phyloP scores from a whole-genome alignment of 2,888 invertebrate genomes.

The Aethes cnicana region DNA sequence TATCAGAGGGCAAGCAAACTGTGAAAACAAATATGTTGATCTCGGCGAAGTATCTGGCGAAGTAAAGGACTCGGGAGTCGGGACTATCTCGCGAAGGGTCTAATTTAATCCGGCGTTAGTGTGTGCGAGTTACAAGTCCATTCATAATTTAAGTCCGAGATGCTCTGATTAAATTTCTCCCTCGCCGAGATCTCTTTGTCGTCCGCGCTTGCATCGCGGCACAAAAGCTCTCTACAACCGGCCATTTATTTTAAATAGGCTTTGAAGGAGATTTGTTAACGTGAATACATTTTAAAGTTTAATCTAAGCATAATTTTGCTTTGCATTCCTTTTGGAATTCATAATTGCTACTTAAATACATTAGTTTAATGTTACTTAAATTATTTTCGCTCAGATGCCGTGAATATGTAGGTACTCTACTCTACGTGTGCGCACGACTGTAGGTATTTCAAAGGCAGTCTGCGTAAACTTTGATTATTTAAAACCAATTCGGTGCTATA shows the following conservation, averaged over 20 bases:
- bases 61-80: not conserved
- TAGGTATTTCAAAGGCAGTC: constrained; percentile 11
- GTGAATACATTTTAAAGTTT: constrained; percentile 17
- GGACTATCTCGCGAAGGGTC: constrained; percentile 6
- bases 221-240: constrained; percentile 56
- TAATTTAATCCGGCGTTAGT: constrained; percentile 18
- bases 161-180: constrained; percentile 63
- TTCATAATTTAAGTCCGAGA: constrained; percentile 55
- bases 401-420: too few relatives aligned
- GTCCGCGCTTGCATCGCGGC: constrained; percentile 49
- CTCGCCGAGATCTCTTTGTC: constrained; percentile 54
- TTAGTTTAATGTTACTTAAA: too few relatives aligned
- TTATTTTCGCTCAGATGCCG: too few relatives aligned
- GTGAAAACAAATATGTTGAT: constrained; percentile 37
- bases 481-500: constrained; percentile 53
- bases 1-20: constrained; percentile 42
- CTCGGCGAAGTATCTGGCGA: constrained; percentile 29
- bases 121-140: constrained; percentile 31
- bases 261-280: constrained; percentile 35
- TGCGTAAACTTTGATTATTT: constrained; percentile 50
- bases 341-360: too few relatives aligned
- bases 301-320: too few relatives aligned
- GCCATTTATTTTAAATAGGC: constrained; percentile 58
- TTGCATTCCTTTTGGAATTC: too few relatives aligned
- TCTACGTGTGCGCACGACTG: not conserved